Evolutionary conservation across 37 sponge, comb jelly and placozoan species (phyloP).

Genomic region (Halisarca cf. caerulea): DNA sequence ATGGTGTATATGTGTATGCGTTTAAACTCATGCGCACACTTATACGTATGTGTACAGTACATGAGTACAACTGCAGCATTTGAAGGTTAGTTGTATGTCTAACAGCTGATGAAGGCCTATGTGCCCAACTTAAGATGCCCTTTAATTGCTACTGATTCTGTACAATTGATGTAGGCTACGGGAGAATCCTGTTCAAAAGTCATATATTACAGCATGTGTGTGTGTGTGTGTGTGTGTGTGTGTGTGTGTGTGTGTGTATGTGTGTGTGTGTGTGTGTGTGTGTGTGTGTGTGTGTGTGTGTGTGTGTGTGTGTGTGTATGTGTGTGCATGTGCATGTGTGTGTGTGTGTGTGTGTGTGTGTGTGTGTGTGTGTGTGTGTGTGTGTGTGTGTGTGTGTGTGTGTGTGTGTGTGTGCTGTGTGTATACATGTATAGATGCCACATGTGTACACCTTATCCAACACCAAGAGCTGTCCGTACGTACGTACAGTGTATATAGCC

Average conservation of each 20-base stretch:
- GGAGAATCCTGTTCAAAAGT: background rate
- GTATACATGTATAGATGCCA: background rate
- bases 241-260: conserved; percentile 39
- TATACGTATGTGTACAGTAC: no score
- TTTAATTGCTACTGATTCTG: no score
- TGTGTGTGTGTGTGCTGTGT: background rate
- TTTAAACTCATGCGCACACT: no score
- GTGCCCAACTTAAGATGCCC: no score
- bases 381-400: conserved; percentile 19
- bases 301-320: conserved; percentile 20
- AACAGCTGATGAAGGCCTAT: no score
- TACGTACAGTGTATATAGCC: no score
- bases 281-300: conserved; percentile 27
- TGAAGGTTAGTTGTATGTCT: no score
- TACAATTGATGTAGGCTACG: no score
- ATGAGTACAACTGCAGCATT: no score
- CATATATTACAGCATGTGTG: background rate
- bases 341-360: conserved; percentile 17
- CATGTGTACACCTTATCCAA: no score
- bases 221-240: background rate
- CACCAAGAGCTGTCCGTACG: no score
- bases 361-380: conserved; percentile 1
- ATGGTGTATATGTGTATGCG: no score
- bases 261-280: conserved; percentile 36
- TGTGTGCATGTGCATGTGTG: conserved; percentile 21